phyloP scores from a whole-genome alignment of 2,113 vertebrate species.

The Phodopus roborovskii region DNA sequence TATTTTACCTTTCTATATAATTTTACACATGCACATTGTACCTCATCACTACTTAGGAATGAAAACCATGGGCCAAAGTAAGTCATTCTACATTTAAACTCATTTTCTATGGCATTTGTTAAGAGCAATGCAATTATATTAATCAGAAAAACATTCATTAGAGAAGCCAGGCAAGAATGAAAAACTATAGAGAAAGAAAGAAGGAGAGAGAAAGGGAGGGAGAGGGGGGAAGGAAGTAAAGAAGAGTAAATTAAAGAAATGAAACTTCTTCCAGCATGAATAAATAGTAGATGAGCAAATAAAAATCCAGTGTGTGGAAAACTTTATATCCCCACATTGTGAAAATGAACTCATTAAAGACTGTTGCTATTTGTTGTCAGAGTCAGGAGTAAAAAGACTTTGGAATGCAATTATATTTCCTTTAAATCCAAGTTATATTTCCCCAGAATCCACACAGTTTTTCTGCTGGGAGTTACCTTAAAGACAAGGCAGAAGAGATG shows the following conservation, averaged over 20 bases:
- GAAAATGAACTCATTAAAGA: neutral
- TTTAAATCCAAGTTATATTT: neutral
- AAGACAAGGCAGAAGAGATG: neutral
- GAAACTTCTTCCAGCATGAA: neutral
- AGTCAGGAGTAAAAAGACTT: neutral
- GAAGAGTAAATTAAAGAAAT: neutral
- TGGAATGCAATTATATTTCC: neutral
- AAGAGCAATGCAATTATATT: neutral
- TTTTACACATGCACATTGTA: neutral
- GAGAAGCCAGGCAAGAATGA: neutral
- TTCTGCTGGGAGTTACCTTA: neutral
- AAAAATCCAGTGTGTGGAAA: rapidly evolving
- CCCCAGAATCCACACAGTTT: neutral
- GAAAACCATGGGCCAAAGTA: neutral
- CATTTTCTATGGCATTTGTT: neutral
- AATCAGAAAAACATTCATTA: neutral
- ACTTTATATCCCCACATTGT: rapidly evolving
- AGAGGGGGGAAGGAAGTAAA: neutral
- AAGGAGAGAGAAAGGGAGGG: no score
- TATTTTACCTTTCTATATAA: neutral
- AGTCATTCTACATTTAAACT: neutral
- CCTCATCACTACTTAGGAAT: neutral
- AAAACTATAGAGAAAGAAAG: neutral
- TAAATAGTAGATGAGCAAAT: neutral
- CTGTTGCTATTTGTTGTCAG: neutral